A percentile compares a stretch with the other conserved stretches of the same genome.
phyloP scores from a whole-genome alignment of 2,888 invertebrate genomes.

The Thymelicus acteon region DNA sequence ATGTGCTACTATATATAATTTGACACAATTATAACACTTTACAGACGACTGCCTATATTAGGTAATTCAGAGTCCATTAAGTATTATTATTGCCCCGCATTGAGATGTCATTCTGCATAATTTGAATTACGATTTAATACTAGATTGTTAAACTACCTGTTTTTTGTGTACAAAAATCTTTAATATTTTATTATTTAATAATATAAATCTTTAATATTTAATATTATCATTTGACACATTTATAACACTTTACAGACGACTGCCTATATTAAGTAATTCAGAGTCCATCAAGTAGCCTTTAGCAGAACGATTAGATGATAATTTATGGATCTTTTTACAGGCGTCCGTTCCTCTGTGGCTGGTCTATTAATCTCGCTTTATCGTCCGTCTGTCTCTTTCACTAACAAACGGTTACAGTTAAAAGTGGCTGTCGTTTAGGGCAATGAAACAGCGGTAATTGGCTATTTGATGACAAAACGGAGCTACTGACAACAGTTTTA shows the following conservation, averaged over 20 bases:
- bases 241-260: not conserved
- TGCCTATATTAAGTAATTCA: slow-evolving; percentile 23
- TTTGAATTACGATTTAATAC: too few species aligned
- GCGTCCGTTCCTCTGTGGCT: slow-evolving; percentile 40
- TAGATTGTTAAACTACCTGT: too few species aligned
- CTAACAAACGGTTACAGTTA: slow-evolving; percentile 43
- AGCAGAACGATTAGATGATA: slow-evolving; percentile 46
- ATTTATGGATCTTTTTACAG: slow-evolving; percentile 49
- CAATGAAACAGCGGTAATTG: slow-evolving; percentile 13
- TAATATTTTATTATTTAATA: too few species aligned
- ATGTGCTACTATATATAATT: not conserved
- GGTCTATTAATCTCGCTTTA: slow-evolving; percentile 49
- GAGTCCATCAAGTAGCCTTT: slow-evolving; percentile 37
- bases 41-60: too few species aligned
- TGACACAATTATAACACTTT: not conserved
- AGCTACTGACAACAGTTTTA: not conserved
- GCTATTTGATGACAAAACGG: slow-evolving; percentile 8
- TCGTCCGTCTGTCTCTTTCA: slow-evolving; percentile 46
- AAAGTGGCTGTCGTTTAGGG: slow-evolving; percentile 30
- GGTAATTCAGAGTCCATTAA: too few species aligned
- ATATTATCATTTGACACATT: not conserved
- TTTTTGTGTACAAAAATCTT: too few species aligned
- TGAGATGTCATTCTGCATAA: too few species aligned
- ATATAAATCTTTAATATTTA: too few species aligned
- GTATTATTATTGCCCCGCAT: slow-evolving; percentile 62